Conservation (phyloP, 2,888 invertebrate genomes). For the Lamellibrachia satsuma region DNA sequence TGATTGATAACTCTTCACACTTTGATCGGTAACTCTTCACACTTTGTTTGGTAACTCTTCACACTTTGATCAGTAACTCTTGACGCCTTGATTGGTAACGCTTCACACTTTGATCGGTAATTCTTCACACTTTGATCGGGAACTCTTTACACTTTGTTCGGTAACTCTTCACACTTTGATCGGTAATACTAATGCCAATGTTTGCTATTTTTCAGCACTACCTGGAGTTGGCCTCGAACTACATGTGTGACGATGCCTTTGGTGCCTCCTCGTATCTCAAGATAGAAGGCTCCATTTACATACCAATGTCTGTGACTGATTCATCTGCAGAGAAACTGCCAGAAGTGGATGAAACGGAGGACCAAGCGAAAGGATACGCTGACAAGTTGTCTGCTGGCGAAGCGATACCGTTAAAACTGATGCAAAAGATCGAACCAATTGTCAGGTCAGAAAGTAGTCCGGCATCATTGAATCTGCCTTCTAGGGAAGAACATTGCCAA, state of each 20-base stretch:
- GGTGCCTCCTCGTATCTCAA: neutral
- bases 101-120: neutral
- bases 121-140: no score
- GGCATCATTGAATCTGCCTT: neutral
- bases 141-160: no score
- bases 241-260: neutral
- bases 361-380: conserved; percentile 10
- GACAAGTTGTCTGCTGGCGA: neutral
- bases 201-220: neutral
- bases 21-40: no score
- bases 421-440: neutral
- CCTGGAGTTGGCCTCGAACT: neutral
- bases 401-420: neutral
- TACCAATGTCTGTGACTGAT: neutral
- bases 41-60: no score
- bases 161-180: no score
- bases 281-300: neutral
- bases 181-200: neutral
- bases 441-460: neutral
- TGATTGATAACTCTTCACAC: no score
- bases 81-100: no score
- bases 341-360: neutral
- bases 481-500: neutral
- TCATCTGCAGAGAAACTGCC: neutral
- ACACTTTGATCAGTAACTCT: no score